Evolutionary conservation across 2,888 invertebrate species (phyloP).

Genomic region (Pseudococcus longispinus): DNA sequence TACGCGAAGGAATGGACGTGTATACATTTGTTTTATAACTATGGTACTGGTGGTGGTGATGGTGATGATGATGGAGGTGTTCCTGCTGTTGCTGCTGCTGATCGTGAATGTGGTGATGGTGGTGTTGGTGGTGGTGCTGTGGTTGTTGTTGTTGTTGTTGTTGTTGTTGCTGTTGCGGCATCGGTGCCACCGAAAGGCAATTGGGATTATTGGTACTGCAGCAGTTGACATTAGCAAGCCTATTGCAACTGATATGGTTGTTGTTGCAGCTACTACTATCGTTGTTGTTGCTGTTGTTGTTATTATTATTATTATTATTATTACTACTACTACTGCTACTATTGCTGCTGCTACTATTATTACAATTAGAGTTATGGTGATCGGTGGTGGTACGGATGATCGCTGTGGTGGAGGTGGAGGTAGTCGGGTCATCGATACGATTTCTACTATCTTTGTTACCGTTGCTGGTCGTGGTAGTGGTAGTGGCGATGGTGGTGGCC

Average conservation of each 20-base stretch:
- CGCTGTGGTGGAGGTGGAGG: background rate
- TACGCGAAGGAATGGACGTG: constrained; percentile 29
- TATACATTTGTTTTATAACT: constrained; percentile 25
- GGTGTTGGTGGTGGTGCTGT: background rate
- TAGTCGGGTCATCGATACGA: background rate
- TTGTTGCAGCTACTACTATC: background rate
- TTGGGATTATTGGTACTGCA: background rate
- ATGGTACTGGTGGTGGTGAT: constrained; percentile 33
- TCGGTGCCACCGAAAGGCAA: constrained; percentile 47
- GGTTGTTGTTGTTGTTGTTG: constrained; percentile 66
- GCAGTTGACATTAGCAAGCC: background rate
- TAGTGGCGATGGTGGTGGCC: background rate
- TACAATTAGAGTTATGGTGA: background rate
- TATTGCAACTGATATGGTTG: background rate
- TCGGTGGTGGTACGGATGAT: background rate
- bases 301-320: background rate
- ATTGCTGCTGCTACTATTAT: background rate
- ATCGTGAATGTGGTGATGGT: background rate
- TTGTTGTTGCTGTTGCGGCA: constrained; percentile 45
- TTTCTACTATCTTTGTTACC: constrained; percentile 59
- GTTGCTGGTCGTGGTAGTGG: background rate
- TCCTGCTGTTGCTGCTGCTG: background rate
- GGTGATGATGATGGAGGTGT: background rate
- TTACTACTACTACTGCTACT: constrained; percentile 59
- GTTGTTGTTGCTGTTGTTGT: background rate